These are phyloP conservation scores for Varanus komodoensis DNA, from an alignment of 2,113 vertebrate species.

Conservation along the genomic window DNA sequence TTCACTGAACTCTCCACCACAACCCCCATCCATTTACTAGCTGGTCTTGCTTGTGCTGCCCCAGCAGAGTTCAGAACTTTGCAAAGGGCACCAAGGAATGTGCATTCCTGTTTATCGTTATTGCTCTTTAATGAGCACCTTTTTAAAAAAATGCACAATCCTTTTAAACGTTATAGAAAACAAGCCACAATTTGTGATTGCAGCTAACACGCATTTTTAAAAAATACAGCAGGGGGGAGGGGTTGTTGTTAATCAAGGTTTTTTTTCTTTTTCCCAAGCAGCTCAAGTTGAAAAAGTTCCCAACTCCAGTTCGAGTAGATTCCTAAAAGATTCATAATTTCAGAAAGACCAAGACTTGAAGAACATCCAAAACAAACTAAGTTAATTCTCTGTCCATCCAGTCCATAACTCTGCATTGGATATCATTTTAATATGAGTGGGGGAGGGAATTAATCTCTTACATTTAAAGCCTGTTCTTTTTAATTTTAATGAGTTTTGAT, in stretches of 20 bases:
- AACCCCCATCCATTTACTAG: too few relatives aligned
- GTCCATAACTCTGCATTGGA: slow-evolving; percentile 44
- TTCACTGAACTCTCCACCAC: too few relatives aligned
- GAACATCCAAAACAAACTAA: slow-evolving; percentile 52
- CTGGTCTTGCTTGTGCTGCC: too few relatives aligned
- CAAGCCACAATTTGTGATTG: neutral
- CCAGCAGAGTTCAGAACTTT: too few relatives aligned
- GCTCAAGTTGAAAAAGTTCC: slow-evolving; percentile 53
- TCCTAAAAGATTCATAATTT: slow-evolving; percentile 56
- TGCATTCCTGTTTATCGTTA: too few relatives aligned
- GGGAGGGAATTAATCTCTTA: slow-evolving; percentile 30
- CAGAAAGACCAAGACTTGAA: slow-evolving; percentile 33
- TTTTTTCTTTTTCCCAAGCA: slow-evolving; percentile 73
- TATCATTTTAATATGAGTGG: slow-evolving; percentile 57
- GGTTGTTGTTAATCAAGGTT: slow-evolving; percentile 46
- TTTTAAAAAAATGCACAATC: neutral
- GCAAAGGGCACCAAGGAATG: too few relatives aligned
- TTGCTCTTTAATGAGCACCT: neutral
- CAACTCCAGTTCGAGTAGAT: slow-evolving; percentile 53
- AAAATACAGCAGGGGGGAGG: slow-evolving; percentile 43
- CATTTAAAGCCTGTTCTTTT: slow-evolving; percentile 65
- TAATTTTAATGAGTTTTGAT: slow-evolving; percentile 69
- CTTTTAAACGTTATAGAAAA: neutral
- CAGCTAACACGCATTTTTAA: slow-evolving; percentile 47
- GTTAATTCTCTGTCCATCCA: slow-evolving; percentile 39